Evolutionary conservation across 2,797 vertebrate species (phyloP), one percentile per base, ranked within the genome.

Genomic region (Channa striata): DNA sequence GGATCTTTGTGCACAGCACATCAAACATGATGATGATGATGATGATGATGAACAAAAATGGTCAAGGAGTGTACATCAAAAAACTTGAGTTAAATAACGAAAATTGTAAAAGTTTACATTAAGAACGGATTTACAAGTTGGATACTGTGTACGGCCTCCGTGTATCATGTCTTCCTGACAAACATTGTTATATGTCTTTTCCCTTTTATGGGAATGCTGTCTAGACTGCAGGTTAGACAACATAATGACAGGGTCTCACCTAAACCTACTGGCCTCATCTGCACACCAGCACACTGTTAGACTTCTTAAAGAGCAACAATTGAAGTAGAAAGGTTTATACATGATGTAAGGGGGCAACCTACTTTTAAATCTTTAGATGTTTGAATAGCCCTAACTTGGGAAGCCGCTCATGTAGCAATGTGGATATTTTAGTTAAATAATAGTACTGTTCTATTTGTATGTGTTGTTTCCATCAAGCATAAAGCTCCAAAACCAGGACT

Each of bases 191-290:
- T 82, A 77, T 79, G 78, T 83, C 59, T 50, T 69, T 65, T 65
- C 54, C 58, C 30, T 80, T 36, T 72, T 49, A 46, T 62, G 61
- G 47, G 75, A 76, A 5, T 64, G 47, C 72, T 0, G 62, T 82
- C 85, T 68, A 77, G 83, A 85, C 80, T 68, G 69, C 47, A 62
- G 67, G 72, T 72, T 68, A 68, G 75, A 81, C 73, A 16, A 68
- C 74, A 77, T 83, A 86, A 86, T 88, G 74, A 78, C 53, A 62
- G 46, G 50, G 53, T 70, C 60, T 85, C 68, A 75, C 77, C 67
- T 80, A 50, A 33, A 83, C 68, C 46, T 1, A 9, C 23, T 57
- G 56, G 59, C 68, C 37, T 73, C 51, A 10, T 52, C 58, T 36
- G 34, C 8, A 39, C 58, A 13, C 8, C 4, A 30, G 25, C 34